Evolutionary conservation across 2,797 vertebrate genomes (phyloP).

Genomic region (Anolis apletophallus): DNA sequence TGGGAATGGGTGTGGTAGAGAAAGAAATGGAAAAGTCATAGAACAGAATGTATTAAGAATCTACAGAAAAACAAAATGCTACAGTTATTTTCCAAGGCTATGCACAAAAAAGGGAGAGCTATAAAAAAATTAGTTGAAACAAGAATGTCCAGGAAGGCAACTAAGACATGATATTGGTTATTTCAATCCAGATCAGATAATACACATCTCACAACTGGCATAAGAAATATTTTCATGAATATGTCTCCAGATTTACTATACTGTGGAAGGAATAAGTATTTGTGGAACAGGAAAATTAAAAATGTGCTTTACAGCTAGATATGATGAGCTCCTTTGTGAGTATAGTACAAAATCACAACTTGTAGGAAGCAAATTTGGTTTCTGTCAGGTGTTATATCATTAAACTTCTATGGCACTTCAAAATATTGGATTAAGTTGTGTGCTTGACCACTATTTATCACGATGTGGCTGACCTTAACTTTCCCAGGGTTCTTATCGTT

Average conservation of each 20-base stretch:
- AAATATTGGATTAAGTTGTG: conserved; percentile 48
- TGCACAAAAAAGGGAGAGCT: not conserved
- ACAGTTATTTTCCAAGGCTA: not conserved
- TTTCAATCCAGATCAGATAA: not conserved
- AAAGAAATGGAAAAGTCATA: conserved; percentile 54
- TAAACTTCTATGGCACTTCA: conserved; percentile 22
- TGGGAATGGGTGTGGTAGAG: conserved; percentile 69
- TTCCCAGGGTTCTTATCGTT: not conserved
- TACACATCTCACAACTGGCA: not conserved
- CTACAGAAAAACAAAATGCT: conserved; percentile 25
- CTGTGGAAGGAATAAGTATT: not conserved
- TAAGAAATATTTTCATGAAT: not conserved
- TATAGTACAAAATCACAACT: not conserved
- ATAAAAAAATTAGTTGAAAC: not conserved
- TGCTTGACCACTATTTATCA: not conserved
- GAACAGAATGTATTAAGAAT: conserved; percentile 53
- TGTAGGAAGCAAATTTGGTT: conserved; percentile 8
- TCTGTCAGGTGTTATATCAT: not conserved
- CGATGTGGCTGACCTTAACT: too few relatives aligned
- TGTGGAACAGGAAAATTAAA: not conserved
- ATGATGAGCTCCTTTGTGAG: not conserved
- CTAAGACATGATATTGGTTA: not conserved
- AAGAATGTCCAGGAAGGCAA: not conserved
- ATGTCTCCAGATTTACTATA: not conserved
- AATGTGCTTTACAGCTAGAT: not conserved